Evolutionary conservation across 2,113 vertebrate species (phyloP), one percentile per base, ranked within the genome.

Genomic region (Cinclus cinclus): DNA sequence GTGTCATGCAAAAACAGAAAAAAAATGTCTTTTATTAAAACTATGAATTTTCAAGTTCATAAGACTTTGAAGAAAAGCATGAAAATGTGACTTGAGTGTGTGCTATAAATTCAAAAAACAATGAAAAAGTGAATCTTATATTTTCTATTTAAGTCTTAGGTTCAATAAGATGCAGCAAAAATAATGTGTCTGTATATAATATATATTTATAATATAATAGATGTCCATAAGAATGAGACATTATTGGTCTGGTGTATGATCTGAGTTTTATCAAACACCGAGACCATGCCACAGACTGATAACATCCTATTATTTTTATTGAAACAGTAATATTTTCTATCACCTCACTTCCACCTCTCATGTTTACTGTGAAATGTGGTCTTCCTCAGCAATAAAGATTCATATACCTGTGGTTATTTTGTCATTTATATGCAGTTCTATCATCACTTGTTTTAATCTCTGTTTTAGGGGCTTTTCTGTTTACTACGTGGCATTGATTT

Each of bases 341-440:
- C 30, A 74, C 11, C 24, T 27, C 12, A 33, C 49, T 33, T 87
- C 62, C 39, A 80, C 37, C 39, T 95, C 53, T 85, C 20, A 1
- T 85, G 49, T 80, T 96, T 97, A 63, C 75, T 85, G 69, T 94
- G 95, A 92, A 92, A 82, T 88, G 35, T 75, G 64, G 56, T 75
- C 65, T 85, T 77, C 64, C 65, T 93, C 67, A 82, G 91, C 83
- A 81, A 70, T 82, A 86, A 78, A 90, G 83, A 91, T 91, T 95
- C 81, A 84, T 89, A 90, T 77, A 96, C 76, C 84, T 96, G 77
- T 82, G 62, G 81, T 96, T 97, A 93, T 95, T 97, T 97, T 94
- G 78, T 94, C 82, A 96, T 97, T 97, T 97, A 95, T 95, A 96
- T 96, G 92, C 96, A 94, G 83, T 96, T 97, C 95, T 86, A 78